A percentile compares a stretch with the other conserved stretches of the same genome.
Evolutionary conservation across 1,140 invertebrate species (phyloP).

Genomic region (Cotesia chilonis): DNA sequence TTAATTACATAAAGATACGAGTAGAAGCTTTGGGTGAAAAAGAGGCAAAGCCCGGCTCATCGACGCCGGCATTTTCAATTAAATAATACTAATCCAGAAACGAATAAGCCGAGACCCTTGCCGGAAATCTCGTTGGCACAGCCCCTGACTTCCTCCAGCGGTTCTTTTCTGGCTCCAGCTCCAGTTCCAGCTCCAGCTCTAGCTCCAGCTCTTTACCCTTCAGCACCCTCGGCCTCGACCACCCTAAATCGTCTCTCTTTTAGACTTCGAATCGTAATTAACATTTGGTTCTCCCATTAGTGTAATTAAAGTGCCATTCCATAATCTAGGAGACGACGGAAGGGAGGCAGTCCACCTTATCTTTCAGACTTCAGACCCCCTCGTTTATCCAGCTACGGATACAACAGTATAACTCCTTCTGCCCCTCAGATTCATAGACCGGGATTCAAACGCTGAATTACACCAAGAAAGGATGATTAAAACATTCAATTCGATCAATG

Average conservation of each 20-base stretch:
- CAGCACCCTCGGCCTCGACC: conserved; percentile 3
- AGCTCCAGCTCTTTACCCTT: no score
- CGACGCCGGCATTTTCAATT: conserved; percentile 64
- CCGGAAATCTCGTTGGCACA: conserved; percentile 60
- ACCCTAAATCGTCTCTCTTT: conserved; percentile 65
- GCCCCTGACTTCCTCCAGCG: conserved; percentile 38
- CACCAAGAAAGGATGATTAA: conserved; percentile 49
- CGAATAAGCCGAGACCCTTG: conserved; percentile 46
- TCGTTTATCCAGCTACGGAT: conserved; percentile 40
- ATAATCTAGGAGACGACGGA: conserved; percentile 64
- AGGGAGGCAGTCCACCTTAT: conserved; percentile 60
- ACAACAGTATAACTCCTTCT: conserved; percentile 36
- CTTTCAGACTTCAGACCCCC: conserved; percentile 64
- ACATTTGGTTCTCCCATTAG: conserved; percentile 77
- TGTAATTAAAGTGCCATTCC: conserved; percentile 76
- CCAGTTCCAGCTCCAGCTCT: no score
- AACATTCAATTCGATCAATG: conserved; percentile 48
- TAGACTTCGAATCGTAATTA: conserved; percentile 77
- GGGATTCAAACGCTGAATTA: conserved; percentile 36
- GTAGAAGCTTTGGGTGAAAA: conserved; percentile 8
- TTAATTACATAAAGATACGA: neutral
- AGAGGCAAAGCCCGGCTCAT: conserved; percentile 45
- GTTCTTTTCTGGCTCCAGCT: neutral
- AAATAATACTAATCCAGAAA: conserved; percentile 66
- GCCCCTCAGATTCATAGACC: no score